Percentiles rank a stretch among this genome's conserved stretches.
Conservation (phyloP, 2,888 invertebrate species). For the Chrysomela aeneicollis region DNA sequence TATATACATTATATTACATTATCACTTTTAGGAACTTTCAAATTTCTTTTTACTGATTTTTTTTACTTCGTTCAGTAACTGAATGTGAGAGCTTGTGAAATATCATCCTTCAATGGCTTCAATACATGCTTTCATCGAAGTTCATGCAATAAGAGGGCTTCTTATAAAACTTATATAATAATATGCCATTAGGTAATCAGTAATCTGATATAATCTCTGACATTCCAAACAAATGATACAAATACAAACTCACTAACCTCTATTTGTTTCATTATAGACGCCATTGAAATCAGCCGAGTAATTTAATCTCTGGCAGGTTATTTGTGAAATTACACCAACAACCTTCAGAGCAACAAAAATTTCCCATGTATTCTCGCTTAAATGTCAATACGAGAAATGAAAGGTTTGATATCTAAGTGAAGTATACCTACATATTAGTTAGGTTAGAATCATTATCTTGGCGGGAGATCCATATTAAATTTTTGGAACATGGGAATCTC, state of each 20-base stretch:
- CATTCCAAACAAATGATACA: conserved; percentile 13
- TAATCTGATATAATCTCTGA: not conserved
- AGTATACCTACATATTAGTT: conserved; percentile 1
- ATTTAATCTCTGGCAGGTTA: conserved; percentile 32
- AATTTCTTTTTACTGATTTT: no score
- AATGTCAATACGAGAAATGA: conserved; percentile 34
- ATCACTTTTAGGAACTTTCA: no score
- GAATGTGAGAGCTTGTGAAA: no score
- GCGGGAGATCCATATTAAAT: no score
- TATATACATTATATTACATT: no score
- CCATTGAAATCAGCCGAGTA: conserved; percentile 40
- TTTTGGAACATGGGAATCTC: no score
- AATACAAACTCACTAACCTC: conserved; percentile 6
- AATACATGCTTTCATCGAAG: no score
- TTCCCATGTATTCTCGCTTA: not conserved
- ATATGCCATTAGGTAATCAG: not conserved
- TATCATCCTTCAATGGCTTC: no score
- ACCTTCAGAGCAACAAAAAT: conserved; percentile 43
- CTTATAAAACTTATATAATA: not conserved
- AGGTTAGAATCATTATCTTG: no score
- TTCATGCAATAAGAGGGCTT: no score
- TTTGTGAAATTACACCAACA: conserved; percentile 37
- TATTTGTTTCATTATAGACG: conserved; percentile 31
- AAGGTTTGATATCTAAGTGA: conserved; percentile 30
- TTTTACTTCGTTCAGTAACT: no score